Evolutionary conservation across 1,140 invertebrate genomes (phyloP), one percentile per base, ranked within the genome.

Genomic region (Pomacea maculata): DNA sequence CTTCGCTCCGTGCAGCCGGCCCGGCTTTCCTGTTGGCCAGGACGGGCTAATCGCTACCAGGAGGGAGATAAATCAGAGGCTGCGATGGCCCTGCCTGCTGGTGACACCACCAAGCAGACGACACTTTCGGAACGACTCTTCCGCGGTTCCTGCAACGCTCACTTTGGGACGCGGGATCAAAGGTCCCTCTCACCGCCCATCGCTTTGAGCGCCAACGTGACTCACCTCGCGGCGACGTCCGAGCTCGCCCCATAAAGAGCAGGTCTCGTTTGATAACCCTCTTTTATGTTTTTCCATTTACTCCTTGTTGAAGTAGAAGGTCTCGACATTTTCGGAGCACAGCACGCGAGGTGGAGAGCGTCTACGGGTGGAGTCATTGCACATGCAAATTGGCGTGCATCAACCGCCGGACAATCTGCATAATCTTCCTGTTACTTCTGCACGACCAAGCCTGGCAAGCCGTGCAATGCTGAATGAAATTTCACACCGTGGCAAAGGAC

Each of bases 381-480:
- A 77, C 76, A 68, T 82, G 34, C 80, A 75, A 76, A 75, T 75
- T 68, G 73, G 68, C 74, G 29, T 45, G 65, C 57, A 65, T 78
- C 68, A 78, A 14, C 25, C 12, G 34, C 17, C 12, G 12, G 34
- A 21, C 19, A 14, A 78, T 78, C 70, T 70, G 77, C 77, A 71
- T 78, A 78, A 78, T 78, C 77, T 67, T 78, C 65, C 70, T 70
- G 65, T 78, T 71, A 71, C 70, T 78, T 45, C 77, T 29, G 64
- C 17, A 70, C 68, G 68, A 70, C 34, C 21, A 21, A 12, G 34
- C 21, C 11, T 21, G 6, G 68, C 21, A 29, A 70, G n/a, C n/a
- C 68, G 21, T 21, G 34, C 12, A 12, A 70, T 45, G 68, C n/a
- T 12, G 34, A 29, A 70, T 70, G 68, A 70, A 45, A 29, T 29